A percentile compares a stretch with the other conserved stretches of the same genome.
Evolutionary conservation across 2,888 invertebrate species (phyloP).

Genomic region (Blera fallax): DNA sequence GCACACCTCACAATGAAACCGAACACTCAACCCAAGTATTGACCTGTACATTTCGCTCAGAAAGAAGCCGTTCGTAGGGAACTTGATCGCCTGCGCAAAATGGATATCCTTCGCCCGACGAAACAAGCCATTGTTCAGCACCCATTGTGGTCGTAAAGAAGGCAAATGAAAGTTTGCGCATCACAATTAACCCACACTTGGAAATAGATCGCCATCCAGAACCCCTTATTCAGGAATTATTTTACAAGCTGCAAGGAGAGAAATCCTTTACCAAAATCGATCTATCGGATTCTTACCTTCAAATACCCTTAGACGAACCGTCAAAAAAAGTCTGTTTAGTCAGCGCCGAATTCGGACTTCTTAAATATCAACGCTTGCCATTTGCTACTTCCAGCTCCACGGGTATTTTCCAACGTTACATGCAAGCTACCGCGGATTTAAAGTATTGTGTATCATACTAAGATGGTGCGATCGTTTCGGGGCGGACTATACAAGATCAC

Average conservation of each 20-base stretch:
- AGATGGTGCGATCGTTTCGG: too few relatives aligned
- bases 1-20: too few relatives aligned
- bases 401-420: conserved; percentile 43
- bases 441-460: too few relatives aligned
- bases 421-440: too few relatives aligned
- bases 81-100: too few relatives aligned
- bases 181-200: neutral
- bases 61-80: too few relatives aligned
- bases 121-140: too few relatives aligned
- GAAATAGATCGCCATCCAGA: conserved; percentile 62
- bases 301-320: conserved; percentile 44
- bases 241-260: conserved; percentile 64
- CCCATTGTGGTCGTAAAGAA: too few relatives aligned
- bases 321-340: conserved; percentile 54
- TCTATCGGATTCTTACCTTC: conserved; percentile 54
- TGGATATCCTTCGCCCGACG: too few relatives aligned
- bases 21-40: too few relatives aligned
- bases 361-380: conserved; percentile 49
- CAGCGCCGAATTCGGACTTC: conserved; percentile 59
- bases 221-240: conserved; percentile 58
- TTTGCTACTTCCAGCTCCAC: conserved; percentile 32
- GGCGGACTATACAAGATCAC: too few relatives aligned
- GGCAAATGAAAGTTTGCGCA: neutral
- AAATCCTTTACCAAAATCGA: conserved; percentile 61
- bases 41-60: too few relatives aligned